Conservation (phyloP, 2,797 vertebrate genomes). For the Astyanax mexicanus region DNA sequence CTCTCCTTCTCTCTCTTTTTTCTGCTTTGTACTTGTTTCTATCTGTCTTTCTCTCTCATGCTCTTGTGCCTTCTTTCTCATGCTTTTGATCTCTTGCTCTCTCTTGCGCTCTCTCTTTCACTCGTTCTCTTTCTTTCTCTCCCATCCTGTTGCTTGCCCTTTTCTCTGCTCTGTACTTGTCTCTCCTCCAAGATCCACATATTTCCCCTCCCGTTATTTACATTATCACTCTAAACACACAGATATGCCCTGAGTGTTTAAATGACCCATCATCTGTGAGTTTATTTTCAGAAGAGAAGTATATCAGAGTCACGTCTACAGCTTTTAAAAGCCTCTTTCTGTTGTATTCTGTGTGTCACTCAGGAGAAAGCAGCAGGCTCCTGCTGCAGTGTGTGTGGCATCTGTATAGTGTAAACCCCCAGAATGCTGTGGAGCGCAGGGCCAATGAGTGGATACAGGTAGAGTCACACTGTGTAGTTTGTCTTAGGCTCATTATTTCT, state of each 20-base stretch:
- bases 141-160: not conserved
- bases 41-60: too few relatives aligned
- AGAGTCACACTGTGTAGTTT: constrained; percentile 59
- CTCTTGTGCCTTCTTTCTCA: too few relatives aligned
- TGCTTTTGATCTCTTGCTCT: too few relatives aligned
- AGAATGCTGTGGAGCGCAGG: constrained; percentile 82
- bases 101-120: too few relatives aligned
- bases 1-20: too few relatives aligned
- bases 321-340: constrained; percentile 27
- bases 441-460: constrained; percentile 92
- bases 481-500: too few relatives aligned
- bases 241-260: not conserved
- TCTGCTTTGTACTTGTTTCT: too few relatives aligned
- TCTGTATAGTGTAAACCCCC: constrained; percentile 86
- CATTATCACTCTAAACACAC: not conserved
- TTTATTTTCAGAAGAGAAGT: not conserved
- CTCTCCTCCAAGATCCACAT: not conserved
- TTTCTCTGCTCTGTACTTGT: not conserved
- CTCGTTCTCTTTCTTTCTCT: not conserved
- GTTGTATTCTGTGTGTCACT: constrained; percentile 58
- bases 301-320: not conserved
- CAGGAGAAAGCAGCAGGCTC: constrained; percentile 79
- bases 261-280: not conserved
- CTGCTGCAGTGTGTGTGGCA: constrained; percentile 88
- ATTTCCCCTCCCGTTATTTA: constrained; percentile 51